Evolutionary conservation across 2,113 vertebrate genomes (phyloP), one percentile per base, ranked within the genome.

Genomic region (Gallinago paraguaiae): DNA sequence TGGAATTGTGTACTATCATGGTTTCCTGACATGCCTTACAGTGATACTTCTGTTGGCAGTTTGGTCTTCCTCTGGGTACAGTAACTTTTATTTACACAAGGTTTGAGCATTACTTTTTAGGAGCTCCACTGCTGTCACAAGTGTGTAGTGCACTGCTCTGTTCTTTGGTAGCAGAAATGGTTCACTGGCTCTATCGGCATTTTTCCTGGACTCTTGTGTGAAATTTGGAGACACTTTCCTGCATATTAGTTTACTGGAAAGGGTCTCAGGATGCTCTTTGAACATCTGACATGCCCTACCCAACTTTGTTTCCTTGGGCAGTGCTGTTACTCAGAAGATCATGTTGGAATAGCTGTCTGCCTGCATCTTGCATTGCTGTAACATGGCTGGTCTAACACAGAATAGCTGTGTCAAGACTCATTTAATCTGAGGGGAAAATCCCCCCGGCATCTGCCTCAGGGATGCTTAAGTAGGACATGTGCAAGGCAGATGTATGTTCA

Each of bases 311-410:
- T 88, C 82, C 82, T 86, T 75, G 85, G 82, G 88, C 72, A 53
- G 30, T 94, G 61, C 64, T 83, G 27, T 90, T 87, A 39, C 75
- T 65, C 35, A 76, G 85, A 68, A 57, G 71, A 70, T 93, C n/a
- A 59, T 54, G 43, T 20, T 92, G 71, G 72, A 88, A 43, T 80
- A 85, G 63, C 90, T 95, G 94, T 90, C 93, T 83, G 75, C 51
- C 71, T 88, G 71, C 28, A 81, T 95, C 87, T 93, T 63, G 46
- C 43, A 10, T 67, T 92, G 54, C 50, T 60, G 25, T 61, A 43
- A 20, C 2, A 2, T 54, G 75, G 41, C 74, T 92, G 67, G 45
- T 79, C 78, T 91, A 61, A 87, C 71, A 59, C 59, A 30, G 63
- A 72, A 46, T 51, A 91, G 82, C 59, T 10, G 0, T 78, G 82